phyloP scores from a whole-genome alignment of 2,113 vertebrate species.

The Sigmodon hispidus region DNA sequence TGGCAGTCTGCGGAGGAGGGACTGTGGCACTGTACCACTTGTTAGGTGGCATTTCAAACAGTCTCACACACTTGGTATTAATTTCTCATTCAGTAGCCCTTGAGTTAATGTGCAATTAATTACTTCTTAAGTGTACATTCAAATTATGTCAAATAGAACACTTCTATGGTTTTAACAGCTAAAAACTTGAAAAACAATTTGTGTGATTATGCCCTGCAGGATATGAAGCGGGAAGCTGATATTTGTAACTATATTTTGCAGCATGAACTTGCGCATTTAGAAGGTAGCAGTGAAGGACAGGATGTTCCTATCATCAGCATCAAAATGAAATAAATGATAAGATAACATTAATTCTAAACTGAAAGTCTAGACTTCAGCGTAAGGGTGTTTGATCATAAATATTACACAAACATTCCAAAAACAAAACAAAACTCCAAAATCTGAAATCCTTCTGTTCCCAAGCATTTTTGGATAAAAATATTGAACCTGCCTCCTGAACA shows the following conservation, averaged over 20 bases:
- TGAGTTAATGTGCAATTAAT: constrained; percentile 62
- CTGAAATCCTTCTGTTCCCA: neutral
- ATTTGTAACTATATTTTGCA: neutral
- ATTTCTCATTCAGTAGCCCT: constrained; percentile 52
- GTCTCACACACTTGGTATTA: constrained; percentile 41
- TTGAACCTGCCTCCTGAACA: neutral
- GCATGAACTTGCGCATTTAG: neutral
- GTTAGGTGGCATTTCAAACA: neutral
- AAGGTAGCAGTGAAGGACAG: neutral
- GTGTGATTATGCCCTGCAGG: neutral
- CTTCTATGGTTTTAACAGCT: constrained; percentile 50
- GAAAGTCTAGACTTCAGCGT: neutral
- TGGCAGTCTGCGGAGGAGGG: neutral
- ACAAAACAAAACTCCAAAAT: neutral
- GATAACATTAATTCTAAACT: neutral
- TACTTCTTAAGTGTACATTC: constrained; percentile 44
- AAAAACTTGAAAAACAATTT: neutral
- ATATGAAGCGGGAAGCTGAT: constrained; percentile 18
- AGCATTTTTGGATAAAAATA: neutral
- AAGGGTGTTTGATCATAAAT: neutral
- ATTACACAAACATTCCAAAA: neutral
- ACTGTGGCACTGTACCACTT: neutral
- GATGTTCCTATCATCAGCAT: neutral
- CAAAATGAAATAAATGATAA: neutral
- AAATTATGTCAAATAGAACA: constrained; percentile 57